Evolutionary conservation across 2,797 vertebrate species (phyloP).

Genomic region (Spondyliosoma cantharus): DNA sequence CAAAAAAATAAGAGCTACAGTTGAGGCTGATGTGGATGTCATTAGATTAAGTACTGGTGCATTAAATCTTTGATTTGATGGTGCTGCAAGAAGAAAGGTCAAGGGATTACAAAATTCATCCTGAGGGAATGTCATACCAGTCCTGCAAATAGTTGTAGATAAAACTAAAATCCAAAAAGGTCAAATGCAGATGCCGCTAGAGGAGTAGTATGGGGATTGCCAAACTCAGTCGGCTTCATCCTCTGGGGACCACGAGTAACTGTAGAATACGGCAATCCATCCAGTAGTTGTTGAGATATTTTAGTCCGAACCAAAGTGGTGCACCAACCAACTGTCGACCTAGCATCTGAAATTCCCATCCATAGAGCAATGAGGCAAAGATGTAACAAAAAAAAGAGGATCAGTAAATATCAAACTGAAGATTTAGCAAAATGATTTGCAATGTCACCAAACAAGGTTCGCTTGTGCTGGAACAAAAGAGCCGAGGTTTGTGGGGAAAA

Average conservation of each 20-base stretch:
- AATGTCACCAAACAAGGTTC: conserved; percentile 39
- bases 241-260: conserved; percentile 4
- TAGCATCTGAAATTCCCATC: conserved; percentile 8
- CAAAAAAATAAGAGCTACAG: neutral
- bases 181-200: neutral
- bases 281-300: conserved; percentile 29
- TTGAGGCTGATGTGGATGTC: neutral
- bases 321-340: conserved; percentile 8
- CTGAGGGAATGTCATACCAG: too few relatives aligned
- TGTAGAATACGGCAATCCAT: conserved; percentile 19
- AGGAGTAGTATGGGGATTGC: conserved; percentile 6
- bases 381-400: conserved; percentile 19
- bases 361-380: neutral
- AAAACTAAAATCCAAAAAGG: too few relatives aligned
- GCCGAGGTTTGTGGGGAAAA: conserved; percentile 58
- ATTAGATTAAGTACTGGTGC: neutral
- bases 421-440: conserved; percentile 51
- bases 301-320: conserved; percentile 11
- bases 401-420: conserved; percentile 41
- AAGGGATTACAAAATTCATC: neutral
- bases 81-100: neutral
- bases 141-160: too few relatives aligned
- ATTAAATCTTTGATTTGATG: neutral
- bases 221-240: conserved; percentile 27
- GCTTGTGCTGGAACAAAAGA: conserved; percentile 57